Conservation (phyloP, 2,888 invertebrate species). For the Melanotus villosus region DNA sequence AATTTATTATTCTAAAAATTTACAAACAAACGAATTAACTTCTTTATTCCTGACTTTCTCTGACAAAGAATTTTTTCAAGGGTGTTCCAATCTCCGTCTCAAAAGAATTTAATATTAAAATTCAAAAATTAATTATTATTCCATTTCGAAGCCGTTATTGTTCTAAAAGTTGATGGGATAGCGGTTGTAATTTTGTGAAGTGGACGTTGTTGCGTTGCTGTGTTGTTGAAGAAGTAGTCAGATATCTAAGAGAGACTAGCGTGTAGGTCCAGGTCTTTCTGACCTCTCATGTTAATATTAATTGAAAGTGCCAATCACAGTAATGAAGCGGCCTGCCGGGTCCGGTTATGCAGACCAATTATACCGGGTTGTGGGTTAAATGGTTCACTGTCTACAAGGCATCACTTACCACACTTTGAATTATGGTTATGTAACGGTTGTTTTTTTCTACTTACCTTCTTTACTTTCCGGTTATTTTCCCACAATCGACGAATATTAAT, state of each 20-base stretch:
- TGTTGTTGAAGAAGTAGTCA: constrained; percentile 19
- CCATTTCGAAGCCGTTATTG: background rate
- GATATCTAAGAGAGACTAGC: constrained; percentile 39
- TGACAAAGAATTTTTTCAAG: too few species aligned
- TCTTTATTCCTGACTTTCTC: too few species aligned
- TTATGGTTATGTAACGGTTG: constrained; percentile 40
- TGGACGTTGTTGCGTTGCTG: background rate
- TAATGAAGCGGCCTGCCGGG: constrained; percentile 72
- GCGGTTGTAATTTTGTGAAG: constrained; percentile 7
- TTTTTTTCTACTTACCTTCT: too few species aligned
- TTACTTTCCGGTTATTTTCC: constrained; percentile 9
- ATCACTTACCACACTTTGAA: constrained; percentile 41
- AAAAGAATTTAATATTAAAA: constrained; percentile 3
- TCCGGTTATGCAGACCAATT: constrained; percentile 55
- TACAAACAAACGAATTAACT: too few species aligned
- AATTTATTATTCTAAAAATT: too few species aligned
- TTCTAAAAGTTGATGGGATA: background rate
- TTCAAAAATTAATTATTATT: constrained; percentile 17
- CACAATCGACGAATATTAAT: background rate
- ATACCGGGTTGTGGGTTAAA: constrained; percentile 55
- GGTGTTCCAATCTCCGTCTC: too few species aligned
- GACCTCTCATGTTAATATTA: constrained; percentile 75
- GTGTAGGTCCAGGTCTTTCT: constrained; percentile 64
- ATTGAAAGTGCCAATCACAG: constrained; percentile 87
- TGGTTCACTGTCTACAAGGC: constrained; percentile 52